These are phyloP conservation scores for Mormyrus iriodes DNA, from an alignment of 2,113 vertebrate genomes.

Conservation along the genomic window DNA sequence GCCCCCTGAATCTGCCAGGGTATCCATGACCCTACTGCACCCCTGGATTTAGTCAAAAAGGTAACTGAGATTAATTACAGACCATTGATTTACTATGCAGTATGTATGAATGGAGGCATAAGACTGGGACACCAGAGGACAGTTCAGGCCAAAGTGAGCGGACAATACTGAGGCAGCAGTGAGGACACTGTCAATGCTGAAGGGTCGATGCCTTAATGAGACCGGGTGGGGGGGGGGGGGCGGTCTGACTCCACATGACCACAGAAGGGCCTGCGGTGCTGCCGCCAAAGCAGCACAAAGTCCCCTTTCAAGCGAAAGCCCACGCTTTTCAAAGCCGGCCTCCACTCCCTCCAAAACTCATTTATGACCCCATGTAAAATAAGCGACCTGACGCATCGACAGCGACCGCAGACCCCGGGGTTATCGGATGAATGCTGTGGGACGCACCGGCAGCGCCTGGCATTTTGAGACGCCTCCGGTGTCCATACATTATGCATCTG, in stretches of 20 bases:
- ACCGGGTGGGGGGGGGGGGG: neutral
- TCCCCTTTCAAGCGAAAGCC: neutral
- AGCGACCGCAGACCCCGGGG: neutral
- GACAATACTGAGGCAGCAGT: neutral
- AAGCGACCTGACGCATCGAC: neutral
- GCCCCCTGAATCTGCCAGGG: neutral
- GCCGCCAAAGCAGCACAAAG: neutral
- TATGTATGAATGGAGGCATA: neutral
- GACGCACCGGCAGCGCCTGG: neutral
- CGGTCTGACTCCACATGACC: neutral
- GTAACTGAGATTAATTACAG: neutral
- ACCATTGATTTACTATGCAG: neutral
- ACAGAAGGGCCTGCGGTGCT: neutral
- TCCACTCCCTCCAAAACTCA: neutral
- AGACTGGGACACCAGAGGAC: neutral
- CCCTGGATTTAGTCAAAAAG: neutral
- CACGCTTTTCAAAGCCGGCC: neutral
- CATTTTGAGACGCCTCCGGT: neutral
- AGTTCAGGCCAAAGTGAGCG: neutral
- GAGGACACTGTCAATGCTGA: neutral
- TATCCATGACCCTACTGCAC: neutral
- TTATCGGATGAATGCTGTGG: neutral
- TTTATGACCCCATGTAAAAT: neutral
- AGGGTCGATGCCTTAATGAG: neutral
- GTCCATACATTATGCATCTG: slow-evolving; percentile 2